Conservation (phyloP, 2,888 invertebrate genomes). For the Coecobrya sp. region DNA sequence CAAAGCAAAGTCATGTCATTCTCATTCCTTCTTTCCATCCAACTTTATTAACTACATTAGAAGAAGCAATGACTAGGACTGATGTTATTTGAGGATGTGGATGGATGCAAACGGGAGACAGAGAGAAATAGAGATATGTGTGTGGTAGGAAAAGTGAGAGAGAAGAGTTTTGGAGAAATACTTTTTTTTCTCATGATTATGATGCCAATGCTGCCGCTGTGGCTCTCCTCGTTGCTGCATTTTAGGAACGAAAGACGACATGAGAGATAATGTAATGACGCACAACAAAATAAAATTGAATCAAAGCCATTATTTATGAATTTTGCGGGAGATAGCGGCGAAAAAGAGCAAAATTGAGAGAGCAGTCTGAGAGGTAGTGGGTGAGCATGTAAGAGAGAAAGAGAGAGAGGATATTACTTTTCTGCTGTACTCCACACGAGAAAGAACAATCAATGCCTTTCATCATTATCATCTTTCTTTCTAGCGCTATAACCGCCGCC, state of each 20-base stretch:
- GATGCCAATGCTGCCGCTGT: background rate
- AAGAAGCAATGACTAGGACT: conserved; percentile 21
- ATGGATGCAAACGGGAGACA: too few species aligned
- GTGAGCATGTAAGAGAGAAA: background rate
- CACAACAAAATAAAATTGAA: conserved; percentile 68
- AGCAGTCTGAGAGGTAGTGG: background rate
- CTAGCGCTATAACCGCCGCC: background rate
- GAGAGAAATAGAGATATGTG: background rate
- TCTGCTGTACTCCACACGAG: background rate
- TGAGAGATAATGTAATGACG: conserved; percentile 54
- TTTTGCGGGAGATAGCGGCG: conserved; percentile 47
- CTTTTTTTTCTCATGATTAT: background rate
- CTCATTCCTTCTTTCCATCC: conserved; percentile 55
- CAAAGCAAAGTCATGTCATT: conserved; percentile 60
- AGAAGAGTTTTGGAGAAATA: conserved; percentile 1
- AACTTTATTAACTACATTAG: conserved; percentile 64
- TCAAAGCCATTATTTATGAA: conserved; percentile 74
- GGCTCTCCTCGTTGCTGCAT: background rate
- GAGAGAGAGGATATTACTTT: conserved; percentile 35
- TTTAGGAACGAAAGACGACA: background rate
- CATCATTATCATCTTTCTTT: conserved; percentile 29
- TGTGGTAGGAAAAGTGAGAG: background rate
- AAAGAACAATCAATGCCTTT: conserved; percentile 41
- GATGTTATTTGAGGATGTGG: conserved; percentile 16
- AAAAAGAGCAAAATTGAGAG: conserved; percentile 45